Conservation (phyloP, 2,888 invertebrate species). For the Cactoblastis cactorum region DNA sequence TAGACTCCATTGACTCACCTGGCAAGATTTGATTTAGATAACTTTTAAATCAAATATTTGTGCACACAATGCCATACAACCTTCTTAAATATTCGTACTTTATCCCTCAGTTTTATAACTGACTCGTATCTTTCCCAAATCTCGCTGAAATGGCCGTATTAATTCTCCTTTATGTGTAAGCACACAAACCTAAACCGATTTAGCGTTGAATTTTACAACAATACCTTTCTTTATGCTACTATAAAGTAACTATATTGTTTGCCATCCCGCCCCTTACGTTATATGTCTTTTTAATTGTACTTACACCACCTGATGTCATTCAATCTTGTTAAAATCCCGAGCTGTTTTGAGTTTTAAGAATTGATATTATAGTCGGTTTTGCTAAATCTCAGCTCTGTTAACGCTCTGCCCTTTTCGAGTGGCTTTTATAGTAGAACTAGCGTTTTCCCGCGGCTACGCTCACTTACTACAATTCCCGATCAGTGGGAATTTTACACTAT, state of each 20-base stretch:
- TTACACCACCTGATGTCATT: slow-evolving; percentile 41
- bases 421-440: too few relatives aligned
- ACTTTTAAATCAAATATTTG: too few relatives aligned
- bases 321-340: neutral
- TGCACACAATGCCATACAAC: too few relatives aligned
- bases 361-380: neutral
- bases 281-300: slow-evolving; percentile 16
- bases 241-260: slow-evolving; percentile 50
- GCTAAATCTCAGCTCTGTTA: neutral
- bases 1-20: too few relatives aligned
- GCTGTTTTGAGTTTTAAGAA: neutral
- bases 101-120: neutral
- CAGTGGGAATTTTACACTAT: too few relatives aligned
- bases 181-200: slow-evolving; percentile 63
- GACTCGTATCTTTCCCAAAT: slow-evolving; percentile 55
- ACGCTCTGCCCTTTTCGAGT: too few relatives aligned
- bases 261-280: slow-evolving; percentile 8
- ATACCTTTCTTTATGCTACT: slow-evolving; percentile 70
- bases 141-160: slow-evolving; percentile 72
- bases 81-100: neutral
- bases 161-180: slow-evolving; percentile 71
- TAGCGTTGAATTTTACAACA: slow-evolving; percentile 60
- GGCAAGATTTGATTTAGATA: too few relatives aligned
- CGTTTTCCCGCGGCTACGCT: too few relatives aligned
- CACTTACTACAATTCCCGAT: too few relatives aligned